Evolutionary conservation across 2,113 vertebrate genomes (phyloP), one percentile per base, ranked within the genome.

Genomic region (Hyaena hyaena): DNA sequence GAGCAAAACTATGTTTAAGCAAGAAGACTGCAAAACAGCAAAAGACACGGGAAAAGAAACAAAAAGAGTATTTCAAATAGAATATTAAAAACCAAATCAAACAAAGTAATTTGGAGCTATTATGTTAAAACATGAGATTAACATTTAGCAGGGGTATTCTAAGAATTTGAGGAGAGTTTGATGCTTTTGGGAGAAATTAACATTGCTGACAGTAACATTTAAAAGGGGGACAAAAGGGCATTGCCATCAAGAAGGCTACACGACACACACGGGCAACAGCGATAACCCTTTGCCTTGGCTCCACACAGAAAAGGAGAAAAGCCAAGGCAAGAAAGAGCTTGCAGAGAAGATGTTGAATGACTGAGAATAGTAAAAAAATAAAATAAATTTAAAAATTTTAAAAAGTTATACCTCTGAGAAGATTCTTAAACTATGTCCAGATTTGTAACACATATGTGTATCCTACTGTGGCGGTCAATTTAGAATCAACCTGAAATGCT

Each of bases 401-500:
- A 74, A 71, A 21, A 95, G 45, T 83, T 26, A 50, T 45, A 43
- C 48, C 73, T 88, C 71, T 63, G 45, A 88, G 26, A 81, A 79
- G 21, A 88, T 68, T 90, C 5, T 74, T 80, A 77, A 31, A 50
- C 19, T 68, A 26, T 87, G 31, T n/a, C 8, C 92, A 5, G 0
- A n/a, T 89, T 50, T 76, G 71, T 95, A 55, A 94, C 31, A 53
- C 2, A 8, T 43, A 95, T 35, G 63, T 21, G 69, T 4, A 87
- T 2, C 39, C 80, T n/a, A 71, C 4, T n/a, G 5, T 11, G 16
- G 21, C 53, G n/a, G 28, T 53, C 74, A 58, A 33, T 65, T 90
- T 81, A 93, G 61, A 95, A 73, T 85, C 50, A 81, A 68, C 2
- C 61, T 88, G 35, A 95, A 83, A 73, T 55, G 86, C 82, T 68